Percentiles rank a stretch among this genome's conserved stretches.
Conservation (phyloP, 2,888 invertebrate species). For the Andrena haemorrhoa region DNA sequence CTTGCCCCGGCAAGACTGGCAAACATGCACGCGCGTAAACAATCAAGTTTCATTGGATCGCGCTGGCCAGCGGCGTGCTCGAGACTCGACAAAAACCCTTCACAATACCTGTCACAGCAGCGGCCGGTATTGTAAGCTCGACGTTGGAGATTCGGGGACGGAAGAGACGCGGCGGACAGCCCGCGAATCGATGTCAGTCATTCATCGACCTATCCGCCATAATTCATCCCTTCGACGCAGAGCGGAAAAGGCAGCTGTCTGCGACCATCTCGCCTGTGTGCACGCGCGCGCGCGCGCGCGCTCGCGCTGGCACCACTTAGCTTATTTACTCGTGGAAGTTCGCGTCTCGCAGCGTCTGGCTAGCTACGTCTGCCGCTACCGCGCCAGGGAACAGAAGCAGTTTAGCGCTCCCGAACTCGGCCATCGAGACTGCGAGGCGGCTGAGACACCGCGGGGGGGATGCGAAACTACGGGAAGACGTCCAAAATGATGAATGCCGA, state of each 20-base stretch:
- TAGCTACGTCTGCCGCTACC: slow-evolving; percentile 32
- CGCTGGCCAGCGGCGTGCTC: neutral
- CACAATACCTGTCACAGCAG: slow-evolving; percentile 1
- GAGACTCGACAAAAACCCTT: neutral
- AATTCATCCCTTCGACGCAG: slow-evolving; percentile 44
- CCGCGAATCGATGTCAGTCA: slow-evolving; percentile 16
- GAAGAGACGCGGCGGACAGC: slow-evolving; percentile 1
- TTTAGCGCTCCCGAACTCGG: slow-evolving; percentile 61
- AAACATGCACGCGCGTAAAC: slow-evolving; percentile 12
- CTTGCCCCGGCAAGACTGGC: slow-evolving; percentile 22
- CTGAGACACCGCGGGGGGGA: neutral
- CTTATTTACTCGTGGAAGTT: slow-evolving; percentile 67
- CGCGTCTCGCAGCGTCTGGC: slow-evolving; percentile 54
- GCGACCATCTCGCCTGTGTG: neutral
- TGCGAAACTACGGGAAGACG: slow-evolving; percentile 55
- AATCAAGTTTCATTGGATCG: slow-evolving; percentile 30
- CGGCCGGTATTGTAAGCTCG: slow-evolving; percentile 23
- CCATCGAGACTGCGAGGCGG: slow-evolving; percentile 50
- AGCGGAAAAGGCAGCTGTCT: slow-evolving; percentile 43
- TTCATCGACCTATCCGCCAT: slow-evolving; percentile 41
- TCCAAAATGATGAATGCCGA: slow-evolving; percentile 71
- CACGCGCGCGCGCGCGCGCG: neutral
- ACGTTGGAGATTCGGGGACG: neutral
- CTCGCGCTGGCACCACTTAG: slow-evolving; percentile 61
- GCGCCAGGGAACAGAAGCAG: slow-evolving; percentile 55